Percentiles rank a stretch among this genome's conserved stretches.
Conservation (phyloP, 1,140 invertebrate genomes). For the Apis dorsata region DNA sequence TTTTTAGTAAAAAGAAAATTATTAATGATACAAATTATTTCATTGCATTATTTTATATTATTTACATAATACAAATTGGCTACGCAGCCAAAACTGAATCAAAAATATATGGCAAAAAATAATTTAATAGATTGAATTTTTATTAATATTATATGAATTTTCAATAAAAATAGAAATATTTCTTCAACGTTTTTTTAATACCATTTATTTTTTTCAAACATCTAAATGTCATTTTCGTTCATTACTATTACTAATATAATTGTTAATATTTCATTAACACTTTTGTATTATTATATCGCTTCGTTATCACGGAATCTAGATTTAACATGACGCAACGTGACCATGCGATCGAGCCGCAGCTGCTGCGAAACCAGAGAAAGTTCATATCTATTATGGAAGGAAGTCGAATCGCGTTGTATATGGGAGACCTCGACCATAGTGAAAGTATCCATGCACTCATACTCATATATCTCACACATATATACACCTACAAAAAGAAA, state of each 20-base stretch:
- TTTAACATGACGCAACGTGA: conserved; percentile 55
- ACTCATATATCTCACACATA: neutral
- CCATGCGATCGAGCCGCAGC: conserved; percentile 2
- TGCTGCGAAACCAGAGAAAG: conserved; percentile 60
- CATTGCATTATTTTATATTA: neutral
- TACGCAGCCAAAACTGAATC: neutral
- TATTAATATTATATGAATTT: neutral
- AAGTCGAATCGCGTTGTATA: conserved; percentile 35
- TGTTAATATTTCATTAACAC: conserved; percentile 27
- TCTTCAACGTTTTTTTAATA: neutral
- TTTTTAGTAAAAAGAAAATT: neutral
- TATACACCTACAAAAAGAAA: conserved; percentile 37
- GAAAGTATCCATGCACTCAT: conserved; percentile 63
- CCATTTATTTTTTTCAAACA: neutral
- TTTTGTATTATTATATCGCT: conserved; percentile 8
- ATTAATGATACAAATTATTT: neutral
- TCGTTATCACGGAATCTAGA: conserved; percentile 4
- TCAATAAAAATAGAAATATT: no score
- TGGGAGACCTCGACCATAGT: conserved; percentile 51
- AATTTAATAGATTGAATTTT: no score
- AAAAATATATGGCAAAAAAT: neutral
- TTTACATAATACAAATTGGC: neutral
- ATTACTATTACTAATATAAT: neutral
- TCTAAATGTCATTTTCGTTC: neutral
- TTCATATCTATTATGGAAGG: conserved; percentile 53